Conservation (phyloP, 2,888 invertebrate genomes). For the Cryptocheilus praepositus region DNA sequence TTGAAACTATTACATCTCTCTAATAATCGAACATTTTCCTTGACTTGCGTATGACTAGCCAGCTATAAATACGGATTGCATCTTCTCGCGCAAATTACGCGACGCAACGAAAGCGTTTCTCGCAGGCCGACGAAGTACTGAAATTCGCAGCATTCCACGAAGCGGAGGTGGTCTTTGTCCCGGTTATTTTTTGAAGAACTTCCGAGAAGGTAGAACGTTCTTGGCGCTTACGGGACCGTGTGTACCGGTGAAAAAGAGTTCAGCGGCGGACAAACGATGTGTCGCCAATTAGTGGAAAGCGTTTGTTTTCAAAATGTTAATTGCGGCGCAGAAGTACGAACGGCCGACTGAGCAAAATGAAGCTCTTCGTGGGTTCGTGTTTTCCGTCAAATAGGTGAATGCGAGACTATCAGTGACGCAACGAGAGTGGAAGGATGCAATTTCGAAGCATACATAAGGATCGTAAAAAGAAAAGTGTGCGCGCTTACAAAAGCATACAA, state of each 20-base stretch:
- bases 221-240: background rate
- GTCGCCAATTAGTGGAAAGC: conserved; percentile 19
- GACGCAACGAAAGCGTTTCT: no score
- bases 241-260: background rate
- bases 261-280: background rate
- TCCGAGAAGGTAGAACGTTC: background rate
- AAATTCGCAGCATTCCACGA: no score
- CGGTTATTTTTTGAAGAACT: background rate
- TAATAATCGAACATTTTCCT: no score
- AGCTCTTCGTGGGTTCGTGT: conserved; percentile 55
- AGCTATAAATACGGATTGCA: no score
- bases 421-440: background rate
- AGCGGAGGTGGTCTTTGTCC: no score
- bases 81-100: no score
- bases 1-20: no score
- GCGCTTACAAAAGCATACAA: no score
- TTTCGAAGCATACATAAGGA: conserved; percentile 4
- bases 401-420: background rate
- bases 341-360: conserved; percentile 26
- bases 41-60: no score
- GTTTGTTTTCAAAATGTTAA: conserved; percentile 46
- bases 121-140: no score
- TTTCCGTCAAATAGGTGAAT: conserved; percentile 46
- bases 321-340: conserved; percentile 34
- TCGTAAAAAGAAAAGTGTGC: background rate